Base-by-base conservation (phyloP, 1,140 invertebrate genomes). In the Teleopsis dalmanni region DNA sequence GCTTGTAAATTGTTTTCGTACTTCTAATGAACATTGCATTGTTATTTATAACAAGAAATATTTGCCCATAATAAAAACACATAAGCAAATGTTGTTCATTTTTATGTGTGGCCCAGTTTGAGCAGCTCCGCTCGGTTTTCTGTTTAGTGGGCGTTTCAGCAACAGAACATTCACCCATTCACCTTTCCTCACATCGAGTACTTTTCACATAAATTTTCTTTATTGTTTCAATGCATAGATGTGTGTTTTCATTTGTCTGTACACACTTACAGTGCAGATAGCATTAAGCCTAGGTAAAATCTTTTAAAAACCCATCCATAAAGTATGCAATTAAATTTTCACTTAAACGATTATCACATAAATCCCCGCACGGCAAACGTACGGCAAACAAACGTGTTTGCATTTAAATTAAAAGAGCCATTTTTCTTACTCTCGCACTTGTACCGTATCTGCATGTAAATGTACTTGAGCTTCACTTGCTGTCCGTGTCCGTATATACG, bases 251-350 rank as follows among this genome's bases (percentile, higher is more conserved):
- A 27, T 18, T 36, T n/a, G 7, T 35, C 3, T 46, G 13, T 23
- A 21, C n/a, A 3, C 33, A 2, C 13, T 27, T 7, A 7, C 7
- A 31, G 27, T n/a, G 27, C 27, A 31, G 7, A 9, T 31, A 1
- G 16, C 25, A 29, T 40, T 49, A 49, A 49, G 48, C 40, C 40
- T 49, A 43, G 22, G 40, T 33, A 29, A 46, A 34, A 46, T 46
- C 44, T 46, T 36, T 46, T 46, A 48, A 38, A 51, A 51, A 42
- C 27, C 49, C 64, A 66, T 67, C 56, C 64, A 66, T 67, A 67
- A 67, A 67, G 61, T 60, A 64, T 60, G 64, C 64, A 67, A 67
- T 67, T 67, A 67, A 67, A 67, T 66, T 67, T 67, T 67, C 64
- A 67, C 64, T 67, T 67, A 67, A 67, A 60, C 62, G 64, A 67